Conservation (phyloP, 2,797 vertebrate genomes). For the Rhinatrema bivittatum region DNA sequence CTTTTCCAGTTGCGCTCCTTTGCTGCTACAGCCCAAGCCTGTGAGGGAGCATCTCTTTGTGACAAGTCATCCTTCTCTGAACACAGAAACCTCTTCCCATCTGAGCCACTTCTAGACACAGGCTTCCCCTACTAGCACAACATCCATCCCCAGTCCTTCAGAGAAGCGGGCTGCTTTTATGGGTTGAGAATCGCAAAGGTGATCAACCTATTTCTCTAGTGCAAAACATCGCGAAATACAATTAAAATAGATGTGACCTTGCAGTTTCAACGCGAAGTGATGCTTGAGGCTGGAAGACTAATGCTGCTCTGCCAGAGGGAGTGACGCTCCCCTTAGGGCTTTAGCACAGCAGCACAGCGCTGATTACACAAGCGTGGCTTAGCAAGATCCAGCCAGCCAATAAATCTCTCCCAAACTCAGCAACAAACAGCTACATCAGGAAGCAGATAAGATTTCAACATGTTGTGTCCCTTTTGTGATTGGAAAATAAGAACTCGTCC, state of each 20-base stretch:
- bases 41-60: constrained; percentile 49
- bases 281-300: constrained; percentile 53
- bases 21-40: constrained; percentile 63
- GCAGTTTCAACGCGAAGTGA: constrained; percentile 56
- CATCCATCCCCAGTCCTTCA: constrained; percentile 41
- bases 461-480: too few species aligned
- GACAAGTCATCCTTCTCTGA: constrained; percentile 60
- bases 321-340: constrained; percentile 64
- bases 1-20: constrained; percentile 57
- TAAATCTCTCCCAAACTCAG: constrained; percentile 55
- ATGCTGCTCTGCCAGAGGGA: constrained; percentile 53
- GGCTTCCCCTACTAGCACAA: constrained; percentile 35
- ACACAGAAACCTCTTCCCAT: constrained; percentile 59
- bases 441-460: too few species aligned
- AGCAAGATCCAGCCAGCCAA: constrained; percentile 52
- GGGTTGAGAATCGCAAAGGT: constrained; percentile 50
- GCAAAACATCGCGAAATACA: constrained; percentile 71
- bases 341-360: constrained; percentile 57
- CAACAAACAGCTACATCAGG: constrained; percentile 40
- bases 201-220: constrained; percentile 52
- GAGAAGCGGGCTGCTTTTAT: constrained; percentile 26
- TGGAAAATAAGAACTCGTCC: too few species aligned
- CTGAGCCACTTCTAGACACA: constrained; percentile 46
- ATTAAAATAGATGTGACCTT: constrained; percentile 60
- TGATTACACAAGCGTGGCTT: constrained; percentile 61